Conservation (phyloP, 2,888 invertebrate genomes). For the Apamea monoglypha region DNA sequence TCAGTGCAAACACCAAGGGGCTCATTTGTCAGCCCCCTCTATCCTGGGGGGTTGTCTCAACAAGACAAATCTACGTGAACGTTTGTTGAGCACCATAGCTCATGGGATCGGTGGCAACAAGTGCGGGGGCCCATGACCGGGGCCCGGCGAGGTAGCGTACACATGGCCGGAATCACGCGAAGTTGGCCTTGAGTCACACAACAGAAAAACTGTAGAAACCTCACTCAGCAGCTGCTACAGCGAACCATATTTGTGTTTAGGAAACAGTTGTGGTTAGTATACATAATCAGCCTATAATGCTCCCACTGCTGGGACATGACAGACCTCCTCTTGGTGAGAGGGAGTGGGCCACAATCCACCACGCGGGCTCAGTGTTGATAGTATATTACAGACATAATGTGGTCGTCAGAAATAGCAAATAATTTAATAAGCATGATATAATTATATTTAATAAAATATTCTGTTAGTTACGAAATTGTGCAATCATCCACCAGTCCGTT, state of each 20-base stretch:
- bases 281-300: too few species aligned
- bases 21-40: slow-evolving; percentile 13
- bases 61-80: slow-evolving; percentile 23
- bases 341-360: too few species aligned
- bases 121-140: neutral
- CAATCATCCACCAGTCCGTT: neutral
- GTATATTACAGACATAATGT: neutral
- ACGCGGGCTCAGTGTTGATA: too few species aligned
- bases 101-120: slow-evolving; percentile 34
- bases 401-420: neutral
- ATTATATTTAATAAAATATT: neutral
- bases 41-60: neutral
- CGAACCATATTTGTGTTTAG: neutral
- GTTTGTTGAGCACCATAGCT: neutral
- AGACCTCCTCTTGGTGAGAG: too few species aligned
- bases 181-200: slow-evolving; percentile 27
- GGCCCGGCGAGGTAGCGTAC: slow-evolving; percentile 13
- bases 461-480: neutral
- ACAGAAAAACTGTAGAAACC: slow-evolving; percentile 9
- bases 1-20: slow-evolving; percentile 5
- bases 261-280: neutral
- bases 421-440: neutral
- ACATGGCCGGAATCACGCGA: neutral
- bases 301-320: too few species aligned
- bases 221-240: neutral